Base-by-base conservation (phyloP, 2,888 invertebrate species). In the Drosophila mimetica region DNA sequence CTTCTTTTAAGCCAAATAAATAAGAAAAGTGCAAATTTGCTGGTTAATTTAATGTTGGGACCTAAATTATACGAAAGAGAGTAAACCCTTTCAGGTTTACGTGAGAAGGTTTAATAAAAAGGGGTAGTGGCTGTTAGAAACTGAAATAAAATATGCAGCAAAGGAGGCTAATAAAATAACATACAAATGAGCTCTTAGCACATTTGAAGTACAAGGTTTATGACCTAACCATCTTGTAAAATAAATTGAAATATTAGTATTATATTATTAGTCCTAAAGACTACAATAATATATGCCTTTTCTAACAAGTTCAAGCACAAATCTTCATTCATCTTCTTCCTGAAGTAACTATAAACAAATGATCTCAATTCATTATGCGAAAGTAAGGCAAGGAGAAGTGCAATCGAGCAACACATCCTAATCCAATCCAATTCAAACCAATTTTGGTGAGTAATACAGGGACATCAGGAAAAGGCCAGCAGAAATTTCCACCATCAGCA, bases 401-500 rank as follows among this genome's bases (percentile, higher is more conserved):
- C 16, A 32, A 34, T 42, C 18, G 25, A 13, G 34, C 18, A 2
- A 8, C n/a, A 18, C 25, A 11, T 18, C 22, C 41, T 34, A 53
- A 65, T 47, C 34, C 20, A 22, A 36, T 42, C 41, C 34, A 5
- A 39, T 39, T n/a, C 47, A 28, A 48, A 48, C 22, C n/a, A 64
- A 50, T 63, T 64, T 30, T 28, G 11, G 28, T 37, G n/a, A 36
- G 64, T 36, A 30, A 47, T 53, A 30, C 6, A 14, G 16, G 39
- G 39, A 41, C 39, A 66, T 46, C 32, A 32, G 32, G 41, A 41
- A 34, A 16, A 25, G 25, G 28, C 11, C 20, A 34, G 28, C 30
- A 28, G 30, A 50, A 28, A 20, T 30, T 30, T 30, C 52, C 53
- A 18, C 39, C 53, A 65, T 66, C 46, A 63, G 39, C 65, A 55